Conservation (phyloP, 53 echinoderm and acorn worm genomes). For the Holothuria leucospilota region DNA sequence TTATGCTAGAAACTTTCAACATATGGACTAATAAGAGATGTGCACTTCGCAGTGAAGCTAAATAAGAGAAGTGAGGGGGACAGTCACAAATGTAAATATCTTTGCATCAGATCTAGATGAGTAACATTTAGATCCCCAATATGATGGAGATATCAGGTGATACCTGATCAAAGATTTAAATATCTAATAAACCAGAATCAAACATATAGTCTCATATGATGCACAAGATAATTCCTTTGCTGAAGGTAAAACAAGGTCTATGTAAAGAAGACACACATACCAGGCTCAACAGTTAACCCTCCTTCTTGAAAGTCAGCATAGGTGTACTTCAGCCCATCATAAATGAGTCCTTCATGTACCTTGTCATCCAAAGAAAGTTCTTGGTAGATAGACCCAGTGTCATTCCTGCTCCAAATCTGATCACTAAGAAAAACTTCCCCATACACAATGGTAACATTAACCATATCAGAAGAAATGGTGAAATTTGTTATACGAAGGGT, state of each 20-base stretch:
- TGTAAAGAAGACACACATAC: slow-evolving; percentile 29
- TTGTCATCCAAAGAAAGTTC: slow-evolving; percentile 20
- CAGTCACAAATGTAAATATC: no score
- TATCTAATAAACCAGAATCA: no score
- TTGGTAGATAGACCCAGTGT: slow-evolving; percentile 68
- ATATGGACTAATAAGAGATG: no score
- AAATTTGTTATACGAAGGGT: slow-evolving; percentile 68
- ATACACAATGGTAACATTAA: slow-evolving; percentile 52
- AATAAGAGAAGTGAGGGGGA: no score
- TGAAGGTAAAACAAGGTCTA: neutral
- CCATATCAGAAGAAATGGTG: slow-evolving; percentile 60
- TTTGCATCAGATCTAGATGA: no score
- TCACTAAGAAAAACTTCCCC: slow-evolving; percentile 55
- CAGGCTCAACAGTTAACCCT: slow-evolving; percentile 68
- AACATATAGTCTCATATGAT: no score
- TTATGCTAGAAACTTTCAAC: no score
- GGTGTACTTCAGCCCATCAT: slow-evolving; percentile 57
- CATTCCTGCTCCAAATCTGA: slow-evolving; percentile 70
- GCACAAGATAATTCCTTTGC: neutral
- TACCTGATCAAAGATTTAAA: no score
- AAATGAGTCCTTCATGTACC: slow-evolving; percentile 37
- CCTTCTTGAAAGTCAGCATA: slow-evolving; percentile 57
- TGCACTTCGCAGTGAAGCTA: no score
- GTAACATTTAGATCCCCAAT: no score
- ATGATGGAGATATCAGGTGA: no score